Conservation (phyloP, 2,888 invertebrate species). For the Heterodera filipjevi region DNA sequence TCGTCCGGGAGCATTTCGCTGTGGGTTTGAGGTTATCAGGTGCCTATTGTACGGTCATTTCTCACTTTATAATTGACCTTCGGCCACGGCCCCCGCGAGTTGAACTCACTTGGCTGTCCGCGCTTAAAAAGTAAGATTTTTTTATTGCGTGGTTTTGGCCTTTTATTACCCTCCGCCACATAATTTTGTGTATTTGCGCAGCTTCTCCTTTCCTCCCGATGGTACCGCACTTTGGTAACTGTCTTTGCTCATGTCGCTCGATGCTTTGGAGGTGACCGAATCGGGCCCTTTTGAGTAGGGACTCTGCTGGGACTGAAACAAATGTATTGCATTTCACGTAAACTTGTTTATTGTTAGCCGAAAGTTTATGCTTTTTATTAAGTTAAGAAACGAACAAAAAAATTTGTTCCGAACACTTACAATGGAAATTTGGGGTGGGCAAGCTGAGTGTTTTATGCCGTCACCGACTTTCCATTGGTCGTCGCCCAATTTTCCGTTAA, state of each 20-base stretch:
- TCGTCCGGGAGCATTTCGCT: slow-evolving; percentile 63
- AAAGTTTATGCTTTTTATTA: too few species aligned
- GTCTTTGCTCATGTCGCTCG: neutral
- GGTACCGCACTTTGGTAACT: neutral
- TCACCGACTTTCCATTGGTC: slow-evolving; percentile 14
- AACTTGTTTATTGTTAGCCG: too few species aligned
- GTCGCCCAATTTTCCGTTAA: slow-evolving; percentile 9
- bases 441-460: slow-evolving; percentile 5
- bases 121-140: neutral
- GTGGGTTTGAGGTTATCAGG: neutral
- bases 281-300: slow-evolving; percentile 15
- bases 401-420: neutral
- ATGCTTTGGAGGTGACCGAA: slow-evolving; percentile 5
- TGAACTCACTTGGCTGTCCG: slow-evolving; percentile 41
- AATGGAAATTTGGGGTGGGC: slow-evolving; percentile 28
- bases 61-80: slow-evolving; percentile 39
- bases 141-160: neutral
- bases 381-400: neutral
- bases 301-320: slow-evolving; percentile 27
- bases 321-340: neutral
- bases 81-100: slow-evolving; percentile 46
- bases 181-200: slow-evolving; percentile 27
- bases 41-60: neutral
- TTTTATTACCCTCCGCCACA: slow-evolving; percentile 1
- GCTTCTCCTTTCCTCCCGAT: neutral